Percentiles rank a stretch among this genome's conserved stretches.
phyloP scores from a whole-genome alignment of 2,113 vertebrate genomes.

The Bolborhynchus lineola region DNA sequence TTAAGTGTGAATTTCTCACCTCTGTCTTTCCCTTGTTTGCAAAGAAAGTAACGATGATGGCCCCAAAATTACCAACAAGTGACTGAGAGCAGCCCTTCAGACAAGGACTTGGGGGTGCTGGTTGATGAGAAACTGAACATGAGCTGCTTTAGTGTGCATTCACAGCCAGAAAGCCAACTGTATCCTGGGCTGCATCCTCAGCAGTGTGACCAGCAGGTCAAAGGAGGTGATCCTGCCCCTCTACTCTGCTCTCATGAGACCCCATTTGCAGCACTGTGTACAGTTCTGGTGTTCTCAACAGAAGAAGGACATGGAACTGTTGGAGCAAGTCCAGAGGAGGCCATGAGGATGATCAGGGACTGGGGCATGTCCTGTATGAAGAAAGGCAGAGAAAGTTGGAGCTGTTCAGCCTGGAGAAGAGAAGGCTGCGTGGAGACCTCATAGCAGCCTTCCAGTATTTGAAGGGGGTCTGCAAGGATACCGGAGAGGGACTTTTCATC shows the following conservation, averaged over 20 bases:
- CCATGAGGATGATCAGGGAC: background rate
- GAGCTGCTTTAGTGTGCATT: background rate
- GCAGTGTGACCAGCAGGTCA: background rate
- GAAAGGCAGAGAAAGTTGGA: background rate
- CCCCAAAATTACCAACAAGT: background rate
- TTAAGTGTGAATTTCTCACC: background rate
- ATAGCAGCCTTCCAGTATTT: background rate
- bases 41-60: background rate
- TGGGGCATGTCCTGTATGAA: background rate
- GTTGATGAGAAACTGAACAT: background rate
- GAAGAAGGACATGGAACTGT: background rate
- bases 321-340: background rate
- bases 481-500: background rate
- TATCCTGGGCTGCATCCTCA: background rate
- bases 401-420: background rate
- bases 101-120: background rate
- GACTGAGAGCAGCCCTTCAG: too few relatives aligned
- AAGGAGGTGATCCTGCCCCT: background rate
- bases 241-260: background rate
- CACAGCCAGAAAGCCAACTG: background rate
- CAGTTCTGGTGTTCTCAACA: background rate
- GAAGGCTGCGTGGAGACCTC: background rate
- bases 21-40: background rate
- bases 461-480: background rate
- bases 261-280: background rate